Percentiles rank a stretch among this genome's conserved stretches.
Evolutionary conservation across 2,113 vertebrate genomes (phyloP).

Genomic region (Felis chaus): DNA sequence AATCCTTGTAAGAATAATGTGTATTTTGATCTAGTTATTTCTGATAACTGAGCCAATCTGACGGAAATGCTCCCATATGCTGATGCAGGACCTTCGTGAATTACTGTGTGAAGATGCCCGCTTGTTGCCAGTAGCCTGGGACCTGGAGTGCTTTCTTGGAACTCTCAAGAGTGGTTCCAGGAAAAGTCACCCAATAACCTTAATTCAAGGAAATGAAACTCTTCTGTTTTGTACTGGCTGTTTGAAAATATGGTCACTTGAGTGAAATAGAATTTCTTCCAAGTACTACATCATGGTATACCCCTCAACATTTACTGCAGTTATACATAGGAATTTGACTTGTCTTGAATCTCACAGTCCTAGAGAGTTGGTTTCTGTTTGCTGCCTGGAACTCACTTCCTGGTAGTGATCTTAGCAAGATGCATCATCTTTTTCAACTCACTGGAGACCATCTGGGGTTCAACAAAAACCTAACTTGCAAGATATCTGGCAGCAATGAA

Average conservation of each 20-base stretch:
- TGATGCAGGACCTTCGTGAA: neutral
- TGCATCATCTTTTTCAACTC: neutral
- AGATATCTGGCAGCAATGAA: neutral
- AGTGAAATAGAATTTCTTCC: neutral
- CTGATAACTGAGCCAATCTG: neutral
- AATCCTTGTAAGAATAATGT: neutral
- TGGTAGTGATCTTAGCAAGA: neutral
- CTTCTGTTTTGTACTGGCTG: neutral
- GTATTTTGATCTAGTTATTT: conserved; percentile 13
- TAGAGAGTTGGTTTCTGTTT: conserved; percentile 26
- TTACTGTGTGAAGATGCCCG: neutral
- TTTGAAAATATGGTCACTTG: conserved; percentile 9
- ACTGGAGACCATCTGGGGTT: conserved; percentile 15
- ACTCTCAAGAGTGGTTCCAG: conserved; percentile 7
- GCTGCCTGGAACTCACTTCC: neutral
- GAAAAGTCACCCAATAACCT: conserved; percentile 28
- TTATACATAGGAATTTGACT: neutral
- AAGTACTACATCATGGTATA: neutral
- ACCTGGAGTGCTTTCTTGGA: conserved; percentile 36
- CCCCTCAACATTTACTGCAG: neutral
- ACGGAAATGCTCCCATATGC: neutral
- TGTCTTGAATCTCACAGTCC: neutral
- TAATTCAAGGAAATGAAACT: conserved; percentile 56
- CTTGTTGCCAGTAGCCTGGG: neutral
- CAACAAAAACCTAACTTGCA: neutral